Evolutionary conservation across 64 coral and sea anemone species (phyloP).

Genomic region (Trachythela sp.): DNA sequence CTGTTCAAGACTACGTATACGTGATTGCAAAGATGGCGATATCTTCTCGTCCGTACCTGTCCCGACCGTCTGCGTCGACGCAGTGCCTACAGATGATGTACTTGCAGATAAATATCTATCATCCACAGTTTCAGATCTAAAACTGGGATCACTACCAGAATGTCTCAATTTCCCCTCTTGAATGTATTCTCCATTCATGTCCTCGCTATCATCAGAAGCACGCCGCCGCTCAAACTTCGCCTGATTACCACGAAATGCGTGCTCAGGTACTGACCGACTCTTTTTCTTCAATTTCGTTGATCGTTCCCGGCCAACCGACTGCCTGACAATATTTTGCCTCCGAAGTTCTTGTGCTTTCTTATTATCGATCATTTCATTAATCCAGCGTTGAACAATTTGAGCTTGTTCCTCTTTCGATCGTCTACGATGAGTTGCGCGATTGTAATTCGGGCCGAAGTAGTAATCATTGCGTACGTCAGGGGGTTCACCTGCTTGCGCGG

Average conservation of each 20-base stretch:
- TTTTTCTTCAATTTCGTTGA: background rate
- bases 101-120: background rate
- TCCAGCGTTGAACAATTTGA: slow-evolving; percentile 16
- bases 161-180: background rate
- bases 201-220: background rate
- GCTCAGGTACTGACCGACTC: slow-evolving; percentile 1
- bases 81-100: background rate
- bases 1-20: background rate
- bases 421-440: background rate
- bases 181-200: background rate
- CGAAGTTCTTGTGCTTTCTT: background rate
- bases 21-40: background rate
- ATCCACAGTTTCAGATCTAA: background rate
- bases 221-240: background rate
- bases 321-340: background rate
- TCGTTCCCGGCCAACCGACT: background rate
- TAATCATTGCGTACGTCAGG: background rate
- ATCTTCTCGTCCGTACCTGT: background rate
- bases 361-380: background rate
- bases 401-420: slow-evolving; percentile 1
- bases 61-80: no score
- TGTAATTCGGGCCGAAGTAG: background rate
- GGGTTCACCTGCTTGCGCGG: background rate
- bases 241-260: background rate
- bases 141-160: background rate